Conservation (phyloP, 2,113 vertebrate genomes). For the Ptyas mucosa region DNA sequence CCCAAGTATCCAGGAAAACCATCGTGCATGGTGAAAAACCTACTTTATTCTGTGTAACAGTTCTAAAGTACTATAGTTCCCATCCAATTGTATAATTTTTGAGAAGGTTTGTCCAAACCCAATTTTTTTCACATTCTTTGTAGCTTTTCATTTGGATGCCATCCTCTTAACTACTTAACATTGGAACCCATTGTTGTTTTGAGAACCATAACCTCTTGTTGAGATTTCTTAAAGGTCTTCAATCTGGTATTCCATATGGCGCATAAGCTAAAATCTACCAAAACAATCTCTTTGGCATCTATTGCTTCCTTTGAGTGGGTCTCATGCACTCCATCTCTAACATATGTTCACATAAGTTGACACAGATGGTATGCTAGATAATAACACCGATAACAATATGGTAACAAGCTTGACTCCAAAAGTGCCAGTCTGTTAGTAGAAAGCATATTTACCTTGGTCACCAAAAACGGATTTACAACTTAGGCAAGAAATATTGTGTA, state of each 20-base stretch:
- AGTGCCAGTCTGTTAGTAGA: not conserved
- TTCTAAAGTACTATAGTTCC: not conserved
- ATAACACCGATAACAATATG: not conserved
- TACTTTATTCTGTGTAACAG: not conserved
- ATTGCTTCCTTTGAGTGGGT: not conserved
- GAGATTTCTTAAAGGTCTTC: not conserved
- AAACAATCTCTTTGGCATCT: not conserved
- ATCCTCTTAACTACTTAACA: not conserved
- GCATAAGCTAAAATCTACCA: not conserved
- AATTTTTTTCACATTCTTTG: not conserved
- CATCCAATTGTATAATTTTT: not conserved
- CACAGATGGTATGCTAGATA: not conserved
- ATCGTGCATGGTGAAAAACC: not conserved
- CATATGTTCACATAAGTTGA: not conserved
- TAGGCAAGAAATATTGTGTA: not conserved
- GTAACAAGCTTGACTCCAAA: not conserved
- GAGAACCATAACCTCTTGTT: not conserved
- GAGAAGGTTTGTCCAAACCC: not conserved
- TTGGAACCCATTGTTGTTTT: not conserved
- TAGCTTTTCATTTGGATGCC: not conserved
- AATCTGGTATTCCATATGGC: not conserved
- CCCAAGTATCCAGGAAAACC: not conserved
- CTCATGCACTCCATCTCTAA: not conserved
- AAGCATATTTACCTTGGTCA: not conserved
- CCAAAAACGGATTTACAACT: not conserved